A percentile compares a stretch with the other conserved stretches of the same genome.
Conservation (phyloP, 2,113 vertebrate genomes). For the Uropsilus gracilis region DNA sequence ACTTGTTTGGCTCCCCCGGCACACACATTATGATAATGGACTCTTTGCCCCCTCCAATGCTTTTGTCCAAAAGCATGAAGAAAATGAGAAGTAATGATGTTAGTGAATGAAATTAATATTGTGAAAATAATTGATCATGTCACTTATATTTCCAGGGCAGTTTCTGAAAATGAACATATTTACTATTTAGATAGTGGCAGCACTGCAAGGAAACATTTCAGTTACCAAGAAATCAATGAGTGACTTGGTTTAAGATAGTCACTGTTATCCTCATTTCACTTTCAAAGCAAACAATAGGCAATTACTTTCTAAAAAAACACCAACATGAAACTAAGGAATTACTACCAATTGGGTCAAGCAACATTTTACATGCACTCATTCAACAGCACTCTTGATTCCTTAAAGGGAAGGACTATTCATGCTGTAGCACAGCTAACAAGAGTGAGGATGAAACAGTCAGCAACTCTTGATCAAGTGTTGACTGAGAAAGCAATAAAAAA, state of each 20-base stretch:
- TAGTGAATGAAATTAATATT: constrained; percentile 64
- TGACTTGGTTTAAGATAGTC: neutral
- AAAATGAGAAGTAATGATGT: constrained; percentile 68
- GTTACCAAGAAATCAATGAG: neutral
- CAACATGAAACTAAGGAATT: neutral
- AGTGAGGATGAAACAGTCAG: neutral
- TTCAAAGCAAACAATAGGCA: constrained; percentile 22
- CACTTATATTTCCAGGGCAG: constrained; percentile 32
- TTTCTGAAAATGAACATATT: constrained; percentile 51
- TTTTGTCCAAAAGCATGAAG: constrained; percentile 46
- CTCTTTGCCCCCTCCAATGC: neutral
- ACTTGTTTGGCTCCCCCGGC: constrained; percentile 31
- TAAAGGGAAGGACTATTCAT: neutral
- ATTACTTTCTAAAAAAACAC: neutral
- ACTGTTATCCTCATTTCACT: constrained; percentile 33
- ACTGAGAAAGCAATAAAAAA: neutral
- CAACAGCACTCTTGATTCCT: neutral
- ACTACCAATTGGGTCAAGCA: neutral
- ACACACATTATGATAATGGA: constrained; percentile 42
- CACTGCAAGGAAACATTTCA: neutral
- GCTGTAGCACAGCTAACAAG: neutral
- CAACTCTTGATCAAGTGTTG: neutral
- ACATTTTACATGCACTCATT: neutral
- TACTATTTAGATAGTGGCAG: neutral
- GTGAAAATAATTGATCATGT: constrained; percentile 42